A percentile compares a stretch with the other conserved stretches of the same genome.
Evolutionary conservation across 2,888 invertebrate genomes (phyloP).

Genomic region (Serripes groenlandicus): DNA sequence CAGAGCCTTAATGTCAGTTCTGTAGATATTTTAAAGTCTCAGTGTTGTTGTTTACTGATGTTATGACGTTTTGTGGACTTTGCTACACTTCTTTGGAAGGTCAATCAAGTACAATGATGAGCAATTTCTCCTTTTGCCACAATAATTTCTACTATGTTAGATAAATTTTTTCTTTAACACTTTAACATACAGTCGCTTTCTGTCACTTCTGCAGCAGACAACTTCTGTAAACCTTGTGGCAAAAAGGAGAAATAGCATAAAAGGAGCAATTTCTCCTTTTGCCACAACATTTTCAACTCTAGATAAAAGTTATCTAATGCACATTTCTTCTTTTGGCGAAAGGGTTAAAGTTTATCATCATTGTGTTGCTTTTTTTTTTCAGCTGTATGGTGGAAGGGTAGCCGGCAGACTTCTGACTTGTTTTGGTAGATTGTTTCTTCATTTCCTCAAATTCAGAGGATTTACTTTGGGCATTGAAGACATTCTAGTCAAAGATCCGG

Average conservation of each 20-base stretch:
- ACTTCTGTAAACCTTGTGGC: background rate
- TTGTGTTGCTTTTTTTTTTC: slow-evolving; percentile 65
- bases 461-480: slow-evolving; percentile 98
- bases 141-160: no score
- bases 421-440: slow-evolving; percentile 96
- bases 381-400: slow-evolving; percentile 95
- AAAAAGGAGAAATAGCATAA: background rate
- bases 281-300: background rate
- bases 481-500: slow-evolving; percentile 91
- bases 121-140: no score
- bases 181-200: no score
- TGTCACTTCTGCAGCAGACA: no score
- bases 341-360: background rate
- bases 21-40: no score
- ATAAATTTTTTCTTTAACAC: no score
- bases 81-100: no score
- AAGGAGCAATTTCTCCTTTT: background rate
- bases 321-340: background rate
- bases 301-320: background rate
- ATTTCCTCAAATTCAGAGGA: slow-evolving; percentile 94
- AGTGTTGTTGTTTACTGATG: no score
- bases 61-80: no score
- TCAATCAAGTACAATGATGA: no score
- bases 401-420: slow-evolving; percentile 94
- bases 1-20: no score